phyloP scores from a whole-genome alignment of 2,797 vertebrate species.

The Brotula barbata region DNA sequence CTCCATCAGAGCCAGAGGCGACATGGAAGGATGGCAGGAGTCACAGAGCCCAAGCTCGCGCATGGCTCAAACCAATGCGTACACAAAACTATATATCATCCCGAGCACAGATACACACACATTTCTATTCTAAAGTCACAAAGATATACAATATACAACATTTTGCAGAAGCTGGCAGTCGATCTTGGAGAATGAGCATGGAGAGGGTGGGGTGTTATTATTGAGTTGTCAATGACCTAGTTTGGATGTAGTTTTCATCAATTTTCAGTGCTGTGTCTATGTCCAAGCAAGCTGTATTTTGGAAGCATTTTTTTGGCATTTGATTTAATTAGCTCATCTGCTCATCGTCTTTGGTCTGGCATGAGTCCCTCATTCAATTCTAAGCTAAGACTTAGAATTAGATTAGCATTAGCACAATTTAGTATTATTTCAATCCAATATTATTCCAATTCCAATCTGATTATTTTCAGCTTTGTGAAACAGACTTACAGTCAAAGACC shows the following conservation, averaged over 20 bases:
- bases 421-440: too few species aligned
- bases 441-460: constrained; percentile 1
- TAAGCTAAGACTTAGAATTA: constrained; percentile 25
- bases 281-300: constrained; percentile 44
- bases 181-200: not conserved
- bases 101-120: not conserved
- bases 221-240: constrained; percentile 43
- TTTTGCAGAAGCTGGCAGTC: constrained; percentile 23
- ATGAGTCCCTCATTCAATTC: constrained; percentile 16
- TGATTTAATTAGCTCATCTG: constrained; percentile 50
- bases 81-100: constrained; percentile 18
- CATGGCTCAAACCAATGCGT: constrained; percentile 13
- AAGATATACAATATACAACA: not conserved
- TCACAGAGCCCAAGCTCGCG: constrained; percentile 7
- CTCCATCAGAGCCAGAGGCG: constrained; percentile 23
- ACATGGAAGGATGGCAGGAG: constrained; percentile 9
- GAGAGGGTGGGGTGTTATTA: constrained; percentile 32
- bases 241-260: constrained; percentile 43
- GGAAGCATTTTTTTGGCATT: constrained; percentile 56
- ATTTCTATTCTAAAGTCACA: constrained; percentile 7
- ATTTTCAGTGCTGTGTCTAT: constrained; percentile 35
- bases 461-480: not conserved
- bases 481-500: too few species aligned
- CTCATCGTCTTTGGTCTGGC: constrained; percentile 41
- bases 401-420: constrained; percentile 27